Percentiles rank a stretch among this genome's conserved stretches.
Evolutionary conservation across 2,888 invertebrate species (phyloP).

Genomic region (Amphipoea oculea): DNA sequence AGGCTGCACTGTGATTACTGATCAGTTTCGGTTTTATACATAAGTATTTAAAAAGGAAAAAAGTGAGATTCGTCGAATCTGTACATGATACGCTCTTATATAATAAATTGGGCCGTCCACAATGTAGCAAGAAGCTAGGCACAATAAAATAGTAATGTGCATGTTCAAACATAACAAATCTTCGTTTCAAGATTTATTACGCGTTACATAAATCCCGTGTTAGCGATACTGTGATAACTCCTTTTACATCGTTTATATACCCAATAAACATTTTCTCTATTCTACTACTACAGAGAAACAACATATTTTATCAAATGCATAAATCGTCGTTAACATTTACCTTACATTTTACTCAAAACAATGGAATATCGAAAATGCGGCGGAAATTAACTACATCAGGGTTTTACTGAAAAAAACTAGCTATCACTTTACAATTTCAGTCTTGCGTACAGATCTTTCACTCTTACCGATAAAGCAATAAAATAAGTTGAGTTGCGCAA

Average conservation of each 20-base stretch:
- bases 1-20: conserved; percentile 11
- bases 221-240: conserved; percentile 20
- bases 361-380: conserved; percentile 57
- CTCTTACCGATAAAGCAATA: conserved; percentile 59
- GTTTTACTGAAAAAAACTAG: conserved; percentile 62
- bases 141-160: conserved; percentile 15
- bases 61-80: conserved; percentile 64
- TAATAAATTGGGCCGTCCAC: conserved; percentile 38
- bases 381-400: conserved; percentile 55
- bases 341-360: conserved; percentile 56
- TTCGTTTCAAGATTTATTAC: conserved; percentile 20
- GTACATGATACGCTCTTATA: conserved; percentile 56
- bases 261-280: conserved; percentile 48
- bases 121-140: conserved; percentile 26
- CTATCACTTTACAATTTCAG: conserved; percentile 69
- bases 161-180: conserved; percentile 24
- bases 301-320: conserved; percentile 56
- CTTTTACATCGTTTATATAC: conserved; percentile 37
- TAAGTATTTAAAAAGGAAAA: conserved; percentile 22
- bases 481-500: conserved; percentile 59
- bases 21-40: conserved; percentile 26
- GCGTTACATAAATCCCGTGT: conserved; percentile 32
- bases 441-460: conserved; percentile 71
- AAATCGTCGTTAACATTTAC: conserved; percentile 44
- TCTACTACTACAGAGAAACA: conserved; percentile 57